Base-by-base conservation (phyloP, 2,888 invertebrate species). In the Morpho helenor region DNA sequence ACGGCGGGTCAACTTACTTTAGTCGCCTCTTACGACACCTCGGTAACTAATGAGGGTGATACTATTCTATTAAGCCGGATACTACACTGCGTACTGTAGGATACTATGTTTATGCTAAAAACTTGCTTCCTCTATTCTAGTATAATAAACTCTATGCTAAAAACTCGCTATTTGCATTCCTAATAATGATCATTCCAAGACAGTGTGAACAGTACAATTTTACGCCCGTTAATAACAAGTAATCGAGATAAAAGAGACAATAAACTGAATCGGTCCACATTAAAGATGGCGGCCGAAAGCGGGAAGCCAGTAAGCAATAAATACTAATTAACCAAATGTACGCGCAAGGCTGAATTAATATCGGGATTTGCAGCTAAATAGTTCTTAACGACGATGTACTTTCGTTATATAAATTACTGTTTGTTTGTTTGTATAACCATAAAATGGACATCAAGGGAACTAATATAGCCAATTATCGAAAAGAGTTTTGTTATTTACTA, bases 261-360 rank as follows among this genome's bases (percentile, higher is more conserved):
- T 61, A 62, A 62, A 61, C 61, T 56, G 56, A 60, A 62, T 59
- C 64, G 59, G 64, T 52, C 57, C 52, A 57, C 58, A 63, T 63
- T 64, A 57, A 63, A 66, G 64, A 62, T 62, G 66, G 62, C 63
- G 63, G 45, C 58, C 57, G 64, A 63, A 65, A 65, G 59, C 60
- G 59, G 68, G 66, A 66, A 66, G 68, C 56, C 63, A 48, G 63
- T 66, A 60, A 66, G 67, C 66, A 69, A 79, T 76, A 74, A 79
- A 77, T 73, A 74, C 71, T 81, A 80, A 85, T 82, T 76, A 81
- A 76, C 80, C 79, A 75, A 85, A 82, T 81, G 80, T 77, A 76
- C 74, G 59, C 67, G 66, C 85, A 85, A 87, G 87, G 87, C 75
- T 77, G 76, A 81, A 83, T 84, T 81, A 80, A 85, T 86, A 78